Base-by-base conservation (phyloP, 2,888 invertebrate genomes). In the Drosophila recens region DNA sequence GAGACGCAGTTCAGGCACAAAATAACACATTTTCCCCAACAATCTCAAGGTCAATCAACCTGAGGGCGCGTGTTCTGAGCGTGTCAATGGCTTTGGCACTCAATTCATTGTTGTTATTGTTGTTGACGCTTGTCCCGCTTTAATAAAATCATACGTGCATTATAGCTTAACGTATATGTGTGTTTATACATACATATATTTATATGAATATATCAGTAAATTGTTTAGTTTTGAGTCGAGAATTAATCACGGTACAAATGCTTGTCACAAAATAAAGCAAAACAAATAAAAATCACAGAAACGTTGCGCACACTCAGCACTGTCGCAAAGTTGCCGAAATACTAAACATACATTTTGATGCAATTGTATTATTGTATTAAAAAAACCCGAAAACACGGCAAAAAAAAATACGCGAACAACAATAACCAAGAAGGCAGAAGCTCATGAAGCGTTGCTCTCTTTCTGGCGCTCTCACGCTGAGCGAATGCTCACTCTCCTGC, bases 251-350 rank as follows among this genome's bases (percentile, higher is more conserved):
- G 49, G 33, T 69, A 15, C 17, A 48, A 70, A 42, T 58, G 48
- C 46, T 54, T 38, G 38, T 20, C 23, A 64, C 23, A 54, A 30
- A 42, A 42, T 52, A 33, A 64, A 65, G 30, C 48, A 48, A 61
- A 61, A 43, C 45, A 17, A 43, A 64, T 33, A 54, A 20, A 75
- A 75, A 80, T 82, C 69, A 62, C 67, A 73, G 66, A 67, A 81
- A 70, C 84, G 79, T 82, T 86, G 80, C 79, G 80, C 75, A 78
- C 72, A 75, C 80, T 79, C 79, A 85, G 86, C 81, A 66, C 86
- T 75, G 84, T 78, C 84, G 80, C 81, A 85, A 86, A 88, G 85
- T 88, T 86, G 79, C 89, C 85, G 87, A 86, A 86, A 86, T 86
- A 86, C 71, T 86, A 88, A 86, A 74, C 83, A 79, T 80, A 86